Percentiles rank a stretch among this genome's conserved stretches.
Evolutionary conservation across 2,797 vertebrate species (phyloP).

Genomic region (Toxotes lorentzi): DNA sequence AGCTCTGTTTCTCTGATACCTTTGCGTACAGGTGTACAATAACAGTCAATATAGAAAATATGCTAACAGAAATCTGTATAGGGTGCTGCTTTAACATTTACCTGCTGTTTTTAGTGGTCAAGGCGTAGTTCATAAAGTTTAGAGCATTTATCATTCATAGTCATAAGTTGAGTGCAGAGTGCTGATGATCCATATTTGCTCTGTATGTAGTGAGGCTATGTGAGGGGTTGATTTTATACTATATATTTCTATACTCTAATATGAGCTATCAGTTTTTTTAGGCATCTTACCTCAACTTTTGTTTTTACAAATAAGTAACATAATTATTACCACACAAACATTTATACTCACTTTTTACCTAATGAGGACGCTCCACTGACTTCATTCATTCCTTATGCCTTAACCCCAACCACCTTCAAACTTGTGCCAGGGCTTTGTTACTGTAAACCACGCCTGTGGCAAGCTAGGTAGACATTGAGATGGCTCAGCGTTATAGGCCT

Average conservation of each 20-base stretch:
- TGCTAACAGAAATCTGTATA: slow-evolving; percentile 1
- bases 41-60: not conserved
- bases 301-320: slow-evolving; percentile 44
- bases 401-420: slow-evolving; percentile 55
- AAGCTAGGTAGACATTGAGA: slow-evolving; percentile 68
- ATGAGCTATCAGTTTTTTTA: slow-evolving; percentile 1
- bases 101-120: slow-evolving; percentile 5
- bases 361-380: slow-evolving; percentile 25
- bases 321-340: slow-evolving; percentile 52
- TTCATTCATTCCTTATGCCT: slow-evolving; percentile 41
- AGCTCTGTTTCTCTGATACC: slow-evolving; percentile 30
- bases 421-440: slow-evolving; percentile 66
- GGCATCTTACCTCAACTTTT: not conserved
- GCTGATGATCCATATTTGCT: slow-evolving; percentile 1
- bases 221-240: not conserved
- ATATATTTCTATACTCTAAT: not conserved
- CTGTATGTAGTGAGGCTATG: slow-evolving; percentile 3
- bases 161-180: too few species aligned
- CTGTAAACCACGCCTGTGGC: slow-evolving; percentile 67
- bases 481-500: slow-evolving; percentile 59
- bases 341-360: slow-evolving; percentile 8
- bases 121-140: slow-evolving; percentile 13
- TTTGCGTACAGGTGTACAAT: slow-evolving; percentile 39
- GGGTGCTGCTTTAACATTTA: slow-evolving; percentile 4
- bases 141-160: slow-evolving; percentile 5